Conservation (phyloP, 1,140 invertebrate genomes). For the Drosophila rufa region DNA sequence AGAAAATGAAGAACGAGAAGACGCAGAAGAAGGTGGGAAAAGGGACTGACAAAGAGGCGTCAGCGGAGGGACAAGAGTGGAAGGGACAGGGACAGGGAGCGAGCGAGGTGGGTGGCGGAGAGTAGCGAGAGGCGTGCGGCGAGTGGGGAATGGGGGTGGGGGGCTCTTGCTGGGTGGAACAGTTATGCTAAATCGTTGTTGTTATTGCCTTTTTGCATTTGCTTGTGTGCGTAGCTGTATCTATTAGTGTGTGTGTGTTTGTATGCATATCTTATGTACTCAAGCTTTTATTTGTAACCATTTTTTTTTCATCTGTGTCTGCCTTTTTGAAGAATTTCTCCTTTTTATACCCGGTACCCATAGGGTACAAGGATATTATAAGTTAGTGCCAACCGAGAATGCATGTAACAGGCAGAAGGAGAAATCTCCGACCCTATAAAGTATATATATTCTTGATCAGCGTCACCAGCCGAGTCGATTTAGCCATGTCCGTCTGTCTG, state of each 20-base stretch:
- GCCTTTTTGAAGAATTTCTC: constrained; percentile 6
- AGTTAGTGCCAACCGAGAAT: no score
- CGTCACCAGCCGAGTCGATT: no score
- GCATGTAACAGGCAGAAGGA: no score
- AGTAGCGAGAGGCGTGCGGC: no score
- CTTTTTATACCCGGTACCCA: no score
- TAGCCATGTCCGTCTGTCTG: no score
- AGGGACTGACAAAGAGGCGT: not conserved
- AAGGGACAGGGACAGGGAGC: not conserved
- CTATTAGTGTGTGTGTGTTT: not conserved
- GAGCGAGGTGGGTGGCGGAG: not conserved
- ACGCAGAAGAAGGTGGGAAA: not conserved
- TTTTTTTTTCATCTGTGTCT: not conserved
- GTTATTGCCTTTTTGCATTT: constrained; percentile 36
- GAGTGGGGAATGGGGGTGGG: not conserved
- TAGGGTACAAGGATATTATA: no score
- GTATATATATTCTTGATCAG: no score
- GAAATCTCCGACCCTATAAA: no score
- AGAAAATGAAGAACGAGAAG: not conserved
- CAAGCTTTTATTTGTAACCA: not conserved
- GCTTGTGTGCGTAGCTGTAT: constrained; percentile 3
- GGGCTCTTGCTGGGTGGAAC: constrained; percentile 4
- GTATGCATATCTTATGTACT: constrained; percentile 11
- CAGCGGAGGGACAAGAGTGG: not conserved
- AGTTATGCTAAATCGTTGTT: constrained; percentile 29